A percentile compares a stretch with the other conserved stretches of the same genome.
phyloP scores from a whole-genome alignment of 2,888 invertebrate species.

The Rutpela maculata region DNA sequence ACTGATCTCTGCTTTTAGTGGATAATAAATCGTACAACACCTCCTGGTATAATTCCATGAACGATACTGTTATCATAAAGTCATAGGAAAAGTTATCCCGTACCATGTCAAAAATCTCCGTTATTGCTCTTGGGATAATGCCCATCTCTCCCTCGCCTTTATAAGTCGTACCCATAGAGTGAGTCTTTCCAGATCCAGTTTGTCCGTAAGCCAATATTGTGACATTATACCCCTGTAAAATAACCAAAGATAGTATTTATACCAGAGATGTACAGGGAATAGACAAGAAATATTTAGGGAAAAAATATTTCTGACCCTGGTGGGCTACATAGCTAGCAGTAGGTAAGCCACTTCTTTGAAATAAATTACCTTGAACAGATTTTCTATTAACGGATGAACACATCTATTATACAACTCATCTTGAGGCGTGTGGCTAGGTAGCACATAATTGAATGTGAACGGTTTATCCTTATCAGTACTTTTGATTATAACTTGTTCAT shows the following conservation, averaged over 20 bases:
- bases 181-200: constrained; percentile 95
- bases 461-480: constrained; percentile 78
- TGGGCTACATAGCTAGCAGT: no score
- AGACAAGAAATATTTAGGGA: no score
- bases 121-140: constrained; percentile 90
- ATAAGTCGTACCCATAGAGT: constrained; percentile 93
- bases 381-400: constrained; percentile 82
- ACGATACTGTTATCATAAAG: constrained; percentile 86
- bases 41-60: constrained; percentile 94
- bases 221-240: constrained; percentile 84
- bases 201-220: constrained; percentile 97
- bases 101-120: constrained; percentile 82
- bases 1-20: constrained; percentile 81
- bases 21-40: constrained; percentile 89
- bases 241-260: constrained; percentile 10
- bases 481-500: constrained; percentile 82
- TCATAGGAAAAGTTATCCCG: constrained; percentile 76
- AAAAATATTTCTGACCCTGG: neutral
- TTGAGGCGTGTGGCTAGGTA: constrained; percentile 82
- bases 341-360: no score
- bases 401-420: constrained; percentile 84
- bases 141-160: constrained; percentile 82
- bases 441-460: constrained; percentile 91
- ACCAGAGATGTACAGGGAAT: no score
- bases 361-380: constrained; percentile 81